Conservation (phyloP, 2,113 vertebrate genomes). For the Naja naja region DNA sequence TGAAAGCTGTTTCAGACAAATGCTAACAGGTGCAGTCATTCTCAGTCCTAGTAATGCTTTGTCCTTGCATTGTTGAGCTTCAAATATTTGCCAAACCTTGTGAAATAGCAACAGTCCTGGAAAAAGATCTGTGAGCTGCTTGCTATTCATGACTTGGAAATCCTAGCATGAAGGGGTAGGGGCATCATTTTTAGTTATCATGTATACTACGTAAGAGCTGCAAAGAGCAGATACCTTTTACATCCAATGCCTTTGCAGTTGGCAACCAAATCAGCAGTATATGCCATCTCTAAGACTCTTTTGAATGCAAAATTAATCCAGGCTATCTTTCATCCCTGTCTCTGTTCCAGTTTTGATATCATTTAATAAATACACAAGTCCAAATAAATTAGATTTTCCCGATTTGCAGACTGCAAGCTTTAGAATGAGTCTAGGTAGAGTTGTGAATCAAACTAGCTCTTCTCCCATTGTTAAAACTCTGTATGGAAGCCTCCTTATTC, state of each 20-base stretch:
- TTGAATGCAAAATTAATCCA: neutral
- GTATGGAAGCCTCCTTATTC: neutral
- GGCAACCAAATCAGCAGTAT: conserved; percentile 53
- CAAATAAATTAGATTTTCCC: neutral
- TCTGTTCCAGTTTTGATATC: neutral
- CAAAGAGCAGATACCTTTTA: conserved; percentile 60
- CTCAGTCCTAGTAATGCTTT: neutral
- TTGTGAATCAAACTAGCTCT: neutral
- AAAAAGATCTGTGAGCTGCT: conserved; percentile 56
- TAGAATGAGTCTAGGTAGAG: neutral
- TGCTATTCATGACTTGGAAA: conserved; percentile 59
- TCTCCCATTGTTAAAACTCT: neutral
- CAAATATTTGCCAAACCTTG: conserved; percentile 45
- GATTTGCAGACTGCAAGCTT: neutral
- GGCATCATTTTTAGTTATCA: conserved; percentile 64
- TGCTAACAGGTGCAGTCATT: neutral
- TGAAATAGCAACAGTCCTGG: conserved; percentile 10
- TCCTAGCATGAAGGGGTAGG: conserved; percentile 55
- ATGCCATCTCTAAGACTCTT: neutral
- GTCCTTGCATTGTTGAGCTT: conserved; percentile 27
- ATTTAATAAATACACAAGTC: neutral
- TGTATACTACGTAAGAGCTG: conserved; percentile 60
- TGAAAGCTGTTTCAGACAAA: neutral
- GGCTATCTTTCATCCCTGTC: neutral
- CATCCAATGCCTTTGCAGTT: conserved; percentile 64